Evolutionary conservation across 1,140 invertebrate genomes (phyloP).

Genomic region (Pachyrhynchus sulphureomaculatus): DNA sequence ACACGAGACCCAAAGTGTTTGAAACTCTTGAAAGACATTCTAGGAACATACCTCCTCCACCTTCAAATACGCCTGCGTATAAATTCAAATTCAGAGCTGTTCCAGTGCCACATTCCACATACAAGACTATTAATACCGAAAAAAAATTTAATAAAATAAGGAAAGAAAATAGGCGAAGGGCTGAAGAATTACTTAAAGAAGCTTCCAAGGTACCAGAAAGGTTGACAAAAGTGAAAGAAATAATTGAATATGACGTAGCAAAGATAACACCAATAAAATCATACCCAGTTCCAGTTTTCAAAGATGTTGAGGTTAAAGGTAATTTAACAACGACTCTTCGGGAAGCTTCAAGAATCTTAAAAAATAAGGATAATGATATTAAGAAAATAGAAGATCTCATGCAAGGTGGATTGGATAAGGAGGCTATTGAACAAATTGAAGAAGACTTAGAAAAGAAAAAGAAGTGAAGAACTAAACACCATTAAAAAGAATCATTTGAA

Average conservation of each 20-base stretch:
- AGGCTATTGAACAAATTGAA: constrained; percentile 51
- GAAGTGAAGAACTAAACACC: constrained; percentile 53
- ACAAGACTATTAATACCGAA: background rate
- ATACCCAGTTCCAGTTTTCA: constrained; percentile 37
- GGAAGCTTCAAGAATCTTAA: constrained; percentile 52
- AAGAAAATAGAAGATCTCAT: constrained; percentile 55
- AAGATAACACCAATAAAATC: constrained; percentile 16
- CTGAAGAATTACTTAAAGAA: constrained; percentile 49
- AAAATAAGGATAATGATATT: constrained; percentile 55
- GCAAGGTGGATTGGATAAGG: constrained; percentile 50
- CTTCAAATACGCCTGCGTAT: constrained; percentile 39
- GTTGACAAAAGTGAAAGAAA: constrained; percentile 43
- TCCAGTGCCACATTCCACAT: constrained; percentile 18
- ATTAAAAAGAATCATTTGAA: constrained; percentile 59
- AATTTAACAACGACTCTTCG: constrained; percentile 54
- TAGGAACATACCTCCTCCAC: constrained; percentile 7
- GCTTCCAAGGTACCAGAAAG: constrained; percentile 40
- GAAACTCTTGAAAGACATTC: constrained; percentile 16
- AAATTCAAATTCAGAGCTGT: constrained; percentile 51
- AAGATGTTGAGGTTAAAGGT: constrained; percentile 50
- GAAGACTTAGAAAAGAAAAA: constrained; percentile 51
- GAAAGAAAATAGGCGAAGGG: constrained; percentile 53
- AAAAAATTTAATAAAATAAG: constrained; percentile 42
- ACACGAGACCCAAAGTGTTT: constrained; percentile 49
- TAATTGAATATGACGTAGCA: constrained; percentile 10